A percentile compares a stretch with the other conserved stretches of the same genome.
These are phyloP conservation scores for Trididemnum miniatum DNA, from an alignment of 23 tunicate species.

Conservation along the genomic window DNA sequence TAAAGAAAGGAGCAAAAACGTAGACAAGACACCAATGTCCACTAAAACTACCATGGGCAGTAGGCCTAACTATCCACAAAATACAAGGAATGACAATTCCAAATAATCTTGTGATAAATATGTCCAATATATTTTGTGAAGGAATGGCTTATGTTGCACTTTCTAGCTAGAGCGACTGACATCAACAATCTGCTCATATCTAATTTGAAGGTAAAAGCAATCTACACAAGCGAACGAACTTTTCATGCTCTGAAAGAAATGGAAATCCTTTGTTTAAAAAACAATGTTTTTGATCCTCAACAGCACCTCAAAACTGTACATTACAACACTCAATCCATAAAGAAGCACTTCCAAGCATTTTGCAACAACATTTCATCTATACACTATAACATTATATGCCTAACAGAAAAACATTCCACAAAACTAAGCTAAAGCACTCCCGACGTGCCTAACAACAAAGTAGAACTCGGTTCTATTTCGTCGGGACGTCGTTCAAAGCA, in stretches of 20 bases:
- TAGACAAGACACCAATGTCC: background rate
- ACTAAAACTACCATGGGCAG: background rate
- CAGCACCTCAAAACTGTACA: background rate
- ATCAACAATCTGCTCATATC: background rate
- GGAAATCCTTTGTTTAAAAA: background rate
- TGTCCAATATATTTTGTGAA: background rate
- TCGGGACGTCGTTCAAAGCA: too few relatives aligned
- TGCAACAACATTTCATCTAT: background rate
- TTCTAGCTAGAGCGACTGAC: background rate
- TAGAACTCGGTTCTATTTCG: too few relatives aligned
- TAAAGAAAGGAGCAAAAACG: background rate
- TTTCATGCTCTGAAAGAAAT: background rate
- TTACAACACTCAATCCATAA: conserved; percentile 6
- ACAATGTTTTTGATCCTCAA: background rate
- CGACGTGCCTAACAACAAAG: too few relatives aligned
- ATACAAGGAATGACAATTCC: background rate
- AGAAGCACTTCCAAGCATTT: background rate
- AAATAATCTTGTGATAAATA: background rate
- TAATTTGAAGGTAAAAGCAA: background rate
- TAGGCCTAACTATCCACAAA: conserved; percentile 12
- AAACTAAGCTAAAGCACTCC: too few relatives aligned
- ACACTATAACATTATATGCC: background rate
- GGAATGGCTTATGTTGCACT: conserved; percentile 28
- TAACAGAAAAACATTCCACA: too few relatives aligned
- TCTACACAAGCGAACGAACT: background rate